Percentiles rank a stretch among this genome's conserved stretches.
Conservation (phyloP, 2,113 vertebrate species). For the Myiagra hebetior region DNA sequence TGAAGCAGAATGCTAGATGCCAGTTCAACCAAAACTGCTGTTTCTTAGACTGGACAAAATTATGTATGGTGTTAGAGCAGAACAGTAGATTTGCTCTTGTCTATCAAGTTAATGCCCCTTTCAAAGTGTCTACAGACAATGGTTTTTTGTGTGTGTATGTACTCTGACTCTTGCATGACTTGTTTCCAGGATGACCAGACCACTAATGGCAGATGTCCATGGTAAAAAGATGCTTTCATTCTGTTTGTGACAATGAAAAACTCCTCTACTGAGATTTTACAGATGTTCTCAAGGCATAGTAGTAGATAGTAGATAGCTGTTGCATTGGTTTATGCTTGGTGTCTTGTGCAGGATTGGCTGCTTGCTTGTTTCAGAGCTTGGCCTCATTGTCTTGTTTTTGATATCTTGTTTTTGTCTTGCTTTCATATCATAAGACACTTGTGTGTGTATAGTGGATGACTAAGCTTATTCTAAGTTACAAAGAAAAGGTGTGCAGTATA, state of each 20-base stretch:
- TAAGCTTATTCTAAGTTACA: constrained; percentile 7
- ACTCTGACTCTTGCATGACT: neutral
- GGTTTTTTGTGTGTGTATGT: neutral
- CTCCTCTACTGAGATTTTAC: neutral
- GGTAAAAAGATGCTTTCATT: constrained; percentile 3
- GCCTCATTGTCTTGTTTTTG: neutral
- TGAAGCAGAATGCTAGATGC: neutral
- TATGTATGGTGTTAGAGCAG: neutral
- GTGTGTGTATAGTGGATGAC: neutral
- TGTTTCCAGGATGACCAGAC: neutral
- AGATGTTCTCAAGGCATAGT: neutral
- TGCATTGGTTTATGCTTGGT: neutral
- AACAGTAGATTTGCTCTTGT: neutral
- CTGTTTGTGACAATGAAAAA: neutral
- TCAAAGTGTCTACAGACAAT: neutral
- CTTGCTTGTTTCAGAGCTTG: neutral
- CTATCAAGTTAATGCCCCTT: neutral
- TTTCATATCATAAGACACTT: neutral
- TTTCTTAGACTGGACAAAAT: neutral
- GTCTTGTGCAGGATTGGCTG: neutral
- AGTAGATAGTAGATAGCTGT: neutral
- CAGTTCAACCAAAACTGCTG: neutral
- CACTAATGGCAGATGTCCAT: neutral
- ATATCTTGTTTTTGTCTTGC: neutral
- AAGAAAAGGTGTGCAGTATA: neutral